A percentile compares a stretch with the other conserved stretches of the same genome.
Evolutionary conservation across 2,888 invertebrate genomes (phyloP).

Genomic region (Rotaria magnacalcarata): DNA sequence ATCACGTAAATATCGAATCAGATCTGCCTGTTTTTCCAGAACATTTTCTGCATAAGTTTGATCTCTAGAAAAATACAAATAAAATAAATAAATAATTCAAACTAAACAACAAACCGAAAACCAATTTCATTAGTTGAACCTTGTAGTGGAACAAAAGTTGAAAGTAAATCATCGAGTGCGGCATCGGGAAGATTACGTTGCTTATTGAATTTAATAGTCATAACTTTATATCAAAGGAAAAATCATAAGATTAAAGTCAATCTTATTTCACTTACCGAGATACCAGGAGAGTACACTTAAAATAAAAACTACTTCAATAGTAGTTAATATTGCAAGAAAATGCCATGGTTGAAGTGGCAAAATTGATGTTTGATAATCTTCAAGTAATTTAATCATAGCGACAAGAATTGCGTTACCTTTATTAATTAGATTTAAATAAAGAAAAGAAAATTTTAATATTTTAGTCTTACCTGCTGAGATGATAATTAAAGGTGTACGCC

Average conservation of each 20-base stretch:
- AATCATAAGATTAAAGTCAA: not conserved
- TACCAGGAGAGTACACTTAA: constrained; percentile 49
- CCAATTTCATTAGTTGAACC: constrained; percentile 51
- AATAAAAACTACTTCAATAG: constrained; percentile 49
- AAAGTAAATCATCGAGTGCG: constrained; percentile 51
- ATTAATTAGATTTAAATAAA: constrained; percentile 41
- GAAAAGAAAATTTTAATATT: not conserved
- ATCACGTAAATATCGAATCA: constrained; percentile 55
- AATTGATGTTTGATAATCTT: constrained; percentile 45
- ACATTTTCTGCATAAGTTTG: constrained; percentile 53
- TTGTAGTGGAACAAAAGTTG: constrained; percentile 50
- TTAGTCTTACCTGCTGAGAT: constrained; percentile 51
- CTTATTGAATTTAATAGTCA: constrained; percentile 51
- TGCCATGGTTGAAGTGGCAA: constrained; percentile 47
- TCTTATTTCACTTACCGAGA: constrained; percentile 48
- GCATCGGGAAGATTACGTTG: constrained; percentile 51
- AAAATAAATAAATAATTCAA: not conserved
- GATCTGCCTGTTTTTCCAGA: constrained; percentile 56
- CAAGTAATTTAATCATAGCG: constrained; percentile 48
- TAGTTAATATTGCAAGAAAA: constrained; percentile 50
- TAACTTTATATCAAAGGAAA: constrained; percentile 48
- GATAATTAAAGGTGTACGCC: constrained; percentile 51
- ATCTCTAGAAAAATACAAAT: constrained; percentile 50
- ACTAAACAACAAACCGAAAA: constrained; percentile 49
- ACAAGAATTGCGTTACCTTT: constrained; percentile 50